Evolutionary conservation across 2,888 invertebrate species (phyloP).

Genomic region (Lysandra bellargus): DNA sequence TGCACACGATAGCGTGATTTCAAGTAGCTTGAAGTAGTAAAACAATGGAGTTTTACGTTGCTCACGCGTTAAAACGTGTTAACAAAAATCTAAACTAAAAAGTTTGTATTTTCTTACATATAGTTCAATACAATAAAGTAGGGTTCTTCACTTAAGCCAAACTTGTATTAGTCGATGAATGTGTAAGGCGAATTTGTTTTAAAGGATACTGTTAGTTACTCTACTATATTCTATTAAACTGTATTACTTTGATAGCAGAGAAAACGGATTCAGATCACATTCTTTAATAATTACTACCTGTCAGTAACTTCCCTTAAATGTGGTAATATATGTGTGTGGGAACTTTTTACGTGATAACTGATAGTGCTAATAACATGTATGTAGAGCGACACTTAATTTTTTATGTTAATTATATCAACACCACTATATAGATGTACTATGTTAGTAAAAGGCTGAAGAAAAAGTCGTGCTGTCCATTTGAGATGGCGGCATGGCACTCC

Average conservation of each 20-base stretch:
- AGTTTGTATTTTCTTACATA: too few relatives aligned
- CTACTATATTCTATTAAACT: neutral
- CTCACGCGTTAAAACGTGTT: too few relatives aligned
- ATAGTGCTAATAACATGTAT: slow-evolving; percentile 29
- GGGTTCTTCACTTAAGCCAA: too few relatives aligned
- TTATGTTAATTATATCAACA: neutral
- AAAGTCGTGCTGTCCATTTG: neutral
- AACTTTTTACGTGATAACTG: slow-evolving; percentile 31
- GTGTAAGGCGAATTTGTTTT: too few relatives aligned
- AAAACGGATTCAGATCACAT: slow-evolving; percentile 41
- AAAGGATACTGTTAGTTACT: too few relatives aligned
- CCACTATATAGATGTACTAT: neutral
- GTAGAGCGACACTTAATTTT: neutral
- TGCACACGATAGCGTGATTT: too few relatives aligned
- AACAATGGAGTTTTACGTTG: too few relatives aligned
- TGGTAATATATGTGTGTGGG: slow-evolving; percentile 29
- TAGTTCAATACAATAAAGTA: too few relatives aligned
- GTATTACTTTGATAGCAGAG: slow-evolving; percentile 37
- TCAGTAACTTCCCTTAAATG: slow-evolving; percentile 29
- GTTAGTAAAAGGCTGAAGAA: neutral
- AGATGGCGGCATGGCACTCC: neutral
- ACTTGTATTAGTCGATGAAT: too few relatives aligned
- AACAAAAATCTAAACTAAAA: too few relatives aligned
- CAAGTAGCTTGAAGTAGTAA: too few relatives aligned
- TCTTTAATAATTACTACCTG: slow-evolving; percentile 44